A percentile compares a stretch with the other conserved stretches of the same genome.
These are phyloP conservation scores for Herminia tarsipennalis DNA, from an alignment of 2,888 invertebrate genomes.

Conservation along the genomic window DNA sequence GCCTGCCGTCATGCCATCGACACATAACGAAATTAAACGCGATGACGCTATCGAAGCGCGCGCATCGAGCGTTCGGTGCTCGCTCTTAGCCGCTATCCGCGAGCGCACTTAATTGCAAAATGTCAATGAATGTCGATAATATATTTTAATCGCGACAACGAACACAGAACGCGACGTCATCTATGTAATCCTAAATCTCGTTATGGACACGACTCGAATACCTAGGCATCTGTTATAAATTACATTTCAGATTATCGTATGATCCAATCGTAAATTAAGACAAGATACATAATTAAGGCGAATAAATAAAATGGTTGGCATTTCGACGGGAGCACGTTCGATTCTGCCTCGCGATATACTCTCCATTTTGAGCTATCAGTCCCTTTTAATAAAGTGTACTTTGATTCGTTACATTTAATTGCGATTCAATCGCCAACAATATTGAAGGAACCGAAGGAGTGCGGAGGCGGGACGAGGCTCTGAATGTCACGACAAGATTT, in stretches of 20 bases:
- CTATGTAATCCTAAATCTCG: slow-evolving; percentile 81
- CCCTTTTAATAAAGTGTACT: slow-evolving; percentile 83
- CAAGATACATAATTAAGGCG: slow-evolving; percentile 86
- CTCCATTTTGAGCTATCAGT: slow-evolving; percentile 81
- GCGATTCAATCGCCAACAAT: slow-evolving; percentile 85
- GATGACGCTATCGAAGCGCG: slow-evolving; percentile 81
- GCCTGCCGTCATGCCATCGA: slow-evolving; percentile 78
- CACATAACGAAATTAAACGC: slow-evolving; percentile 82
- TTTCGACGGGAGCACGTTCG: slow-evolving; percentile 85
- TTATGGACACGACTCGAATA: slow-evolving; percentile 82
- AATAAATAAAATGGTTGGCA: slow-evolving; percentile 86
- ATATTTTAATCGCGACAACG: slow-evolving; percentile 72
- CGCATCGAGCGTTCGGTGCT: slow-evolving; percentile 62
- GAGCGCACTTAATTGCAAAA: slow-evolving; percentile 79
- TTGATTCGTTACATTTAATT: slow-evolving; percentile 83
- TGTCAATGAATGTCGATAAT: slow-evolving; percentile 81
- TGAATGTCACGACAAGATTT: slow-evolving; percentile 86
- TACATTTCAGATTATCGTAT: slow-evolving; percentile 84
- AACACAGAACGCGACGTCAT: slow-evolving; percentile 67
- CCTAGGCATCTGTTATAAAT: slow-evolving; percentile 84
- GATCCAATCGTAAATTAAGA: slow-evolving; percentile 86
- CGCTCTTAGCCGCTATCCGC: slow-evolving; percentile 57
- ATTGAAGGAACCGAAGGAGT: slow-evolving; percentile 78
- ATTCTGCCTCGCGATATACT: slow-evolving; percentile 70
- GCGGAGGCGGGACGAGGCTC: slow-evolving; percentile 80